phyloP scores from a whole-genome alignment of 1,140 invertebrate genomes.

The Trachymyrmex cornetzi region DNA sequence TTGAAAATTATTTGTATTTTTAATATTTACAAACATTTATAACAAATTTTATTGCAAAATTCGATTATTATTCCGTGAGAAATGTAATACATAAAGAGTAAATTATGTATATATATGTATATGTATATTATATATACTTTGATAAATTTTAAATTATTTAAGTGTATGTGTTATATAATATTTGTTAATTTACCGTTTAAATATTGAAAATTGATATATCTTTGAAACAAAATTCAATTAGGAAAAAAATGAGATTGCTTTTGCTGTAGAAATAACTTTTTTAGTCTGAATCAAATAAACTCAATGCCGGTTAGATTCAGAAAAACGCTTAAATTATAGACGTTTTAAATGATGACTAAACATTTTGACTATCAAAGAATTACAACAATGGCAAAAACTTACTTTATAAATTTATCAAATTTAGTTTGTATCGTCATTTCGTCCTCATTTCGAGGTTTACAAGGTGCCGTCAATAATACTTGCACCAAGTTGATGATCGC shows the following conservation, averaged over 20 bases:
- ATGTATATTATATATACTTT: too few species aligned
- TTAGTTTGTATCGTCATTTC: conserved; percentile 26
- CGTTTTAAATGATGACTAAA: background rate
- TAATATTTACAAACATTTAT: background rate
- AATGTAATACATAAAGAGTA: background rate
- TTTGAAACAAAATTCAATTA: conserved; percentile 6
- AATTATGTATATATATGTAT: background rate
- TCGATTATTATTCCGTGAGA: background rate
- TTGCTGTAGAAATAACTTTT: background rate
- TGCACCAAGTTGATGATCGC: conserved; percentile 12
- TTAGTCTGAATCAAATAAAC: too few species aligned
- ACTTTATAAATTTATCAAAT: conserved; percentile 56
- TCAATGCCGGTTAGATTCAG: too few species aligned
- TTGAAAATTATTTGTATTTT: background rate
- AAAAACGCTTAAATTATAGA: background rate
- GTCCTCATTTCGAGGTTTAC: background rate
- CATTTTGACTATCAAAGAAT: background rate
- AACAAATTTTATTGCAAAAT: background rate
- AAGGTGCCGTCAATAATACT: conserved; percentile 15
- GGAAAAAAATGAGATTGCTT: background rate
- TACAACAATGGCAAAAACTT: background rate
- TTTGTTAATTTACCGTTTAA: background rate
- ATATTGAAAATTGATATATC: background rate
- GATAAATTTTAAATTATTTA: background rate
- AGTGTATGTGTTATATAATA: background rate